Evolutionary conservation across 1,140 invertebrate species (phyloP).

Genomic region (Cotesia typhae): DNA sequence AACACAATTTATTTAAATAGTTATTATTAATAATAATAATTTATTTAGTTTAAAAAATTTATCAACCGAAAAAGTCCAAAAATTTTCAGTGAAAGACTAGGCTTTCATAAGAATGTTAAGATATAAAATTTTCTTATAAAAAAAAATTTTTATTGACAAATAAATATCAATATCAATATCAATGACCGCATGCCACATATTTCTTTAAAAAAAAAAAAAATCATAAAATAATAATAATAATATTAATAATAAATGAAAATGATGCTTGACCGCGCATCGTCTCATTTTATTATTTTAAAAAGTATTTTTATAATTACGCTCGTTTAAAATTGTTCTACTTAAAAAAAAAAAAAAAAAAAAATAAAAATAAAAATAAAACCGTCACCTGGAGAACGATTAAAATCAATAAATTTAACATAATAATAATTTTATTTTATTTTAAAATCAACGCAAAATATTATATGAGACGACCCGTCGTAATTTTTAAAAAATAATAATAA

Average conservation of each 20-base stretch:
- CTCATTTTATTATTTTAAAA: conserved; percentile 21
- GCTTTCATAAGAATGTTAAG: conserved; percentile 31
- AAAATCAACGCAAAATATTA: too few relatives aligned
- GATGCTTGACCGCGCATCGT: conserved; percentile 17
- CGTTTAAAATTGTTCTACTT: too few relatives aligned
- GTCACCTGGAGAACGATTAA: too few relatives aligned
- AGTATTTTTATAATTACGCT: too few relatives aligned
- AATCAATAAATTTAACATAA: too few relatives aligned
- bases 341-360: too few relatives aligned
- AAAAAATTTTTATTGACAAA: conserved; percentile 2
- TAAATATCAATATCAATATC: conserved; percentile 27
- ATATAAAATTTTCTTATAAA: conserved; percentile 15
- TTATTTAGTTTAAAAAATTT: conserved; percentile 38
- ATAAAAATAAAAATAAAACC: too few relatives aligned
- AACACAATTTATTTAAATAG: conserved; percentile 43
- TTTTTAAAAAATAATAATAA: too few relatives aligned
- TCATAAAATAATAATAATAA: neutral
- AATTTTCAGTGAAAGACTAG: conserved; percentile 37
- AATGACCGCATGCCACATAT: conserved; percentile 19
- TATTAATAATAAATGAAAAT: neutral
- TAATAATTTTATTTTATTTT: too few relatives aligned
- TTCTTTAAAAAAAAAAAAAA: neutral
- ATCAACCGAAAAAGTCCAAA: conserved; percentile 22
- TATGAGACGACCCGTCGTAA: too few relatives aligned
- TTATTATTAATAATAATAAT: conserved; percentile 36